These are phyloP conservation scores for Cynaeus angustus DNA, from an alignment of 2,888 invertebrate species.

Conservation along the genomic window DNA sequence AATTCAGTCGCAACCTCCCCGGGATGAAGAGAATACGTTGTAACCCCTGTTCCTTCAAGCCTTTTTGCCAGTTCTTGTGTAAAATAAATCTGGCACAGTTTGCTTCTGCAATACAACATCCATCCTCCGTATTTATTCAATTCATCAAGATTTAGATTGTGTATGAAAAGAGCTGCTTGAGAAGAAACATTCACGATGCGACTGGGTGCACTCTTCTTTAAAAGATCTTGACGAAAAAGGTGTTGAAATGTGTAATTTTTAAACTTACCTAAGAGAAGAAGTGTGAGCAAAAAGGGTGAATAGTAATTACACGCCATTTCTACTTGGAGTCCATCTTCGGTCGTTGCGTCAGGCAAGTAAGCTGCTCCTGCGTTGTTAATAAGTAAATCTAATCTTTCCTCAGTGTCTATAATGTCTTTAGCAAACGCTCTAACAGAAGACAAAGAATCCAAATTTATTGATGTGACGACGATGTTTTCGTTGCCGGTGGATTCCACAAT, in stretches of 20 bases:
- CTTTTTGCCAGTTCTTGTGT: conserved; percentile 52
- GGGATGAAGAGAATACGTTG: conserved; percentile 61
- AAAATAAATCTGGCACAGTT: conserved; percentile 54
- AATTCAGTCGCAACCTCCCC: conserved; percentile 54
- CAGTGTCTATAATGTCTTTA: conserved; percentile 64
- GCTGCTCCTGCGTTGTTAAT: conserved; percentile 70
- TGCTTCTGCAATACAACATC: conserved; percentile 46
- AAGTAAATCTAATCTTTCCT: conserved; percentile 66
- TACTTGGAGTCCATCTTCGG: conserved; percentile 71
- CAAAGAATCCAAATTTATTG: conserved; percentile 60
- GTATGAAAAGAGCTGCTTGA: conserved; percentile 18
- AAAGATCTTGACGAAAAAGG: background rate
- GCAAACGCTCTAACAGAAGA: conserved; percentile 70
- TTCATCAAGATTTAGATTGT: conserved; percentile 40
- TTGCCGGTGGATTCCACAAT: conserved; percentile 45
- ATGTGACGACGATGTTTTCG: conserved; percentile 52
- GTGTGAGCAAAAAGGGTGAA: conserved; percentile 74
- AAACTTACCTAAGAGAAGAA: conserved; percentile 68
- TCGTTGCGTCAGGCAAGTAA: conserved; percentile 55
- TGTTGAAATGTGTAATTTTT: background rate
- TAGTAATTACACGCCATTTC: conserved; percentile 73
- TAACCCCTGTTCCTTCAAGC: conserved; percentile 53
- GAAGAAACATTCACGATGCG: conserved; percentile 35
- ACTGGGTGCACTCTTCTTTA: conserved; percentile 21
- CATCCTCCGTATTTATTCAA: conserved; percentile 29